These are phyloP conservation scores for Cyphomyrus discorhynchus DNA, from an alignment of 2,113 vertebrate genomes.

Conservation along the genomic window DNA sequence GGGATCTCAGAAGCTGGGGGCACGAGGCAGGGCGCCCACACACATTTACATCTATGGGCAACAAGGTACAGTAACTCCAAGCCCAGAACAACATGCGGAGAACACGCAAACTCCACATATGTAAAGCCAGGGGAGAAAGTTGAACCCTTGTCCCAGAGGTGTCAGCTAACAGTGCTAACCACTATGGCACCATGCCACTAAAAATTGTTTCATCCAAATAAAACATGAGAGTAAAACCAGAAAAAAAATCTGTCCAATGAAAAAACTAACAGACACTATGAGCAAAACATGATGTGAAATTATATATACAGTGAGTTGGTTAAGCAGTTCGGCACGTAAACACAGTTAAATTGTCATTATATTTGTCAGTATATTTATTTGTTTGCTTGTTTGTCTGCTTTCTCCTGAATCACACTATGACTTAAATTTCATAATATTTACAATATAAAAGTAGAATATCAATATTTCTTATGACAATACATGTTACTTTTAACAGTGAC, in stretches of 20 bases:
- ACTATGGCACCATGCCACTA: neutral
- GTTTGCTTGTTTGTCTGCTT: neutral
- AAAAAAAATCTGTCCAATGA: neutral
- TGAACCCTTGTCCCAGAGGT: neutral
- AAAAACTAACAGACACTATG: neutral
- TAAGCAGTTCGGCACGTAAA: neutral
- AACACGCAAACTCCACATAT: neutral
- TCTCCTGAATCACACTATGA: neutral
- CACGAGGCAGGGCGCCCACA: neutral
- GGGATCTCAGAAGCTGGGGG: neutral
- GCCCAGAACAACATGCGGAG: neutral
- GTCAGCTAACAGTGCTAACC: neutral
- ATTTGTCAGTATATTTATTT: neutral
- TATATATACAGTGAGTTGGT: neutral
- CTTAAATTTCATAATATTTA: neutral
- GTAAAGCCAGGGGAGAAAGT: neutral
- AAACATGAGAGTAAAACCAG: neutral
- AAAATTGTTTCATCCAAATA: neutral
- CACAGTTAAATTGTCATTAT: neutral
- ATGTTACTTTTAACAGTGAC: neutral
- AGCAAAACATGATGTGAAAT: neutral
- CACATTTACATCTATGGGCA: neutral
- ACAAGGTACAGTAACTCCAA: neutral
- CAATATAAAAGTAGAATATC: neutral
- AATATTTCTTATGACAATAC: neutral